Evolutionary conservation across 1,140 invertebrate genomes (phyloP).

Genomic region (Gerris buenoi): DNA sequence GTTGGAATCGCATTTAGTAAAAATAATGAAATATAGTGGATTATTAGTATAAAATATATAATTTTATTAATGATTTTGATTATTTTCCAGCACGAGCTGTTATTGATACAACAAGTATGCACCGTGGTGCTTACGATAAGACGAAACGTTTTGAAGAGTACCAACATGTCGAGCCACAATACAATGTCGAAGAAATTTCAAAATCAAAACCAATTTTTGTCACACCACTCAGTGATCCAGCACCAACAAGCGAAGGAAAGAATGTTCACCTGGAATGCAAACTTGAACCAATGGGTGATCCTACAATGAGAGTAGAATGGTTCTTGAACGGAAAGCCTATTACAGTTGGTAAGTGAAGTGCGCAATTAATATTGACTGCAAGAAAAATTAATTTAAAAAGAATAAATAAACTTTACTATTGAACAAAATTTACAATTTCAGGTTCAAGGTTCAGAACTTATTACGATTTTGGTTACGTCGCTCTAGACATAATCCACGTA

Average conservation of each 20-base stretch:
- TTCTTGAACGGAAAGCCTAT: constrained; percentile 79
- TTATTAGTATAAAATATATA: too few relatives aligned
- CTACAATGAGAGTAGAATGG: constrained; percentile 92
- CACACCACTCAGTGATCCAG: constrained; percentile 62
- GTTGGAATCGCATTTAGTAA: too few relatives aligned
- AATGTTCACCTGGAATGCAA: constrained; percentile 81
- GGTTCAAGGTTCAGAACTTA: constrained; percentile 83
- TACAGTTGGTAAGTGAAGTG: constrained; percentile 45
- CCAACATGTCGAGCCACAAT: constrained; percentile 70
- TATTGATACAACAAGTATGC: constrained; percentile 78
- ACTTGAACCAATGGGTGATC: constrained; percentile 84
- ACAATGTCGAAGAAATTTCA: constrained; percentile 81
- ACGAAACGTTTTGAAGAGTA: constrained; percentile 72
- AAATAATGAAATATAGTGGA: too few relatives aligned
- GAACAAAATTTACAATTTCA: constrained; percentile 11
- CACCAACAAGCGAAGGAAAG: constrained; percentile 73
- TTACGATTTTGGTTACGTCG: constrained; percentile 85
- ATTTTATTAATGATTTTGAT: too few relatives aligned
- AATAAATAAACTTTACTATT: background rate
- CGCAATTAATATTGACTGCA: background rate
- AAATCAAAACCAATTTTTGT: constrained; percentile 85
- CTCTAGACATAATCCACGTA: constrained; percentile 74
- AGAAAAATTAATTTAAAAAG: too few relatives aligned
- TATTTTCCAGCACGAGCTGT: constrained; percentile 61
- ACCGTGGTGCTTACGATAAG: constrained; percentile 66